Percentiles rank a stretch among this genome's conserved stretches.
Evolutionary conservation across 2,888 invertebrate genomes (phyloP).

Genomic region (Chesias legatella): DNA sequence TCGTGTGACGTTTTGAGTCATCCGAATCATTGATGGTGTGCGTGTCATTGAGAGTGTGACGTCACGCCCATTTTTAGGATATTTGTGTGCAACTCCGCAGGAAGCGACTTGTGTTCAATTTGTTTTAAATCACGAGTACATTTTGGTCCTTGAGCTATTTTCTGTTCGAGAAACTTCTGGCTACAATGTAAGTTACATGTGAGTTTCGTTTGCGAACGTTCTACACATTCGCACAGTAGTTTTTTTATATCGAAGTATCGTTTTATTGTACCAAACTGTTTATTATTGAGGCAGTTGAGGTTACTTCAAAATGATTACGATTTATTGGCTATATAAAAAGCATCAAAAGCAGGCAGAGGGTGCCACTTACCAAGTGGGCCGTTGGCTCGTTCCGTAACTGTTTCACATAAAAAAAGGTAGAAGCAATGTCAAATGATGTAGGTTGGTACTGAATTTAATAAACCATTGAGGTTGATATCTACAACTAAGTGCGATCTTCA

Average conservation of each 20-base stretch:
- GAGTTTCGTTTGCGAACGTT: background rate
- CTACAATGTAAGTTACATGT: slow-evolving; percentile 3
- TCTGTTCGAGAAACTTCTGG: slow-evolving; percentile 1
- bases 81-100: slow-evolving; percentile 19
- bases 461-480: too few species aligned
- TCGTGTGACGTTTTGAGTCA: slow-evolving; percentile 23
- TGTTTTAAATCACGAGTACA: slow-evolving; percentile 8
- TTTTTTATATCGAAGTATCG: too few species aligned
- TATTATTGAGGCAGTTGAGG: slow-evolving; percentile 1
- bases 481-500: too few species aligned
- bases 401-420: too few species aligned
- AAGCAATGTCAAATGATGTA: too few species aligned
- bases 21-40: slow-evolving; percentile 18
- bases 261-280: too few species aligned
- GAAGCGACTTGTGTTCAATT: slow-evolving; percentile 12
- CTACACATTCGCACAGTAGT: too few species aligned
- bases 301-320: slow-evolving; percentile 4
- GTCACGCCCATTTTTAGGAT: slow-evolving; percentile 24
- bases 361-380: too few species aligned
- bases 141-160: slow-evolving; percentile 9
- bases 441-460: too few species aligned
- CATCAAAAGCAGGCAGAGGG: slow-evolving; percentile 4
- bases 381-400: too few species aligned
- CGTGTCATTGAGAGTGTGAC: slow-evolving; percentile 26
- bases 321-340: slow-evolving; percentile 12